Conservation (phyloP, 2,113 vertebrate species). For the Mastomys natalensis region DNA sequence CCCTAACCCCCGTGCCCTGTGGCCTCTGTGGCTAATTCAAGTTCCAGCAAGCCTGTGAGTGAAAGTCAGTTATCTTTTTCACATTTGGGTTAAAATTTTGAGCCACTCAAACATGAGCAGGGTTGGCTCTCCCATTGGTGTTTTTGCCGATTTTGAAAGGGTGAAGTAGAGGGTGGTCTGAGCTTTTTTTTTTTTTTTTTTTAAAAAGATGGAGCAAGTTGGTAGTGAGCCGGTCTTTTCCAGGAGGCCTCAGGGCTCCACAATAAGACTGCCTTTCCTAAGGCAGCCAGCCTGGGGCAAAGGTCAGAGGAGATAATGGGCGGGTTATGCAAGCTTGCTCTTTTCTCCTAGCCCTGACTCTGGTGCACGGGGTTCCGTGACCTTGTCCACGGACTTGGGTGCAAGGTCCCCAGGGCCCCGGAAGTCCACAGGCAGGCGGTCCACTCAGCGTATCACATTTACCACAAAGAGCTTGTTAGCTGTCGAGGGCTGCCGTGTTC, state of each 20-base stretch:
- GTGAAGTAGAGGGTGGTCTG: constrained; percentile 39
- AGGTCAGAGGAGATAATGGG: constrained; percentile 57
- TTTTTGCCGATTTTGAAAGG: constrained; percentile 58
- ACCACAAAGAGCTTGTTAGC: background rate
- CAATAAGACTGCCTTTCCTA: constrained; percentile 40
- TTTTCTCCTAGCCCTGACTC: background rate
- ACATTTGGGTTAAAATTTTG: constrained; percentile 18
- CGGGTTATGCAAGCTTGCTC: background rate
- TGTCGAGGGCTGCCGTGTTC: background rate
- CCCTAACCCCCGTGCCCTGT: too few relatives aligned
- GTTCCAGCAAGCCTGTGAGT: background rate
- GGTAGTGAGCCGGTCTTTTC: constrained; percentile 23
- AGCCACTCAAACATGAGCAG: constrained; percentile 16
- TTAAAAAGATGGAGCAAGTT: background rate
- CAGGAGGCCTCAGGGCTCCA: background rate
- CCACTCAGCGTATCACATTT: background rate
- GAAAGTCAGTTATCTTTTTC: constrained; percentile 2
- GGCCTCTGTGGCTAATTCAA: background rate
- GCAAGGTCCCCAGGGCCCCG: background rate
- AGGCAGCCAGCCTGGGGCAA: constrained; percentile 7
- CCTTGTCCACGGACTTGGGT: background rate
- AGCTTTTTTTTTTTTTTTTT: background rate
- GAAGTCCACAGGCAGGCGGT: background rate
- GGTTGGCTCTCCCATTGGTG: background rate
- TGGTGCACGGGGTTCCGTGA: background rate